Evolutionary conservation across 2,888 invertebrate genomes (phyloP).

Genomic region (Campaea margaritaria): DNA sequence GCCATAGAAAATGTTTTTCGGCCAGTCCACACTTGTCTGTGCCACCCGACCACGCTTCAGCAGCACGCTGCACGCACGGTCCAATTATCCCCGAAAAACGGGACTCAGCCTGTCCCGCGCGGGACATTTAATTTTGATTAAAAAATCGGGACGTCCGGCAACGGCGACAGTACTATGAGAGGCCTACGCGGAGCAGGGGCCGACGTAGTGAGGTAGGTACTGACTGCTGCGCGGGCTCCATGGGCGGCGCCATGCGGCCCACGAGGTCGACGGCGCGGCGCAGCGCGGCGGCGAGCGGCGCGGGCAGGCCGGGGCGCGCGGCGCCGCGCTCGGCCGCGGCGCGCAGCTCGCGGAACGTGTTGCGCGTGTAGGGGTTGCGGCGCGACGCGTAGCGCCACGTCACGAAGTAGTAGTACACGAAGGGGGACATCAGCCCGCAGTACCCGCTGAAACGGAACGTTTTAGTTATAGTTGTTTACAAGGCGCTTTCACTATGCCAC

Average conservation of each 20-base stretch:
- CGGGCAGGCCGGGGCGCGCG: constrained; percentile 88
- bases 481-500: too few species aligned
- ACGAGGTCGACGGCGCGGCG: constrained; percentile 88
- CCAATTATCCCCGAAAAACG: too few species aligned
- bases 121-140: too few species aligned
- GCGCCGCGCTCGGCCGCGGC: constrained; percentile 89
- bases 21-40: too few species aligned
- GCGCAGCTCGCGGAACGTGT: constrained; percentile 95
- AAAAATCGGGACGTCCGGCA: too few species aligned
- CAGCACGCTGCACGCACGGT: too few species aligned
- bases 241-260: constrained; percentile 91
- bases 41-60: too few species aligned
- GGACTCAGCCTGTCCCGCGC: too few species aligned
- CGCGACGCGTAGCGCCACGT: constrained; percentile 95
- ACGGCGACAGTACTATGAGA: too few species aligned
- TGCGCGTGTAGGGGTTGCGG: constrained; percentile 98
- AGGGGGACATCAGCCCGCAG: constrained; percentile 95
- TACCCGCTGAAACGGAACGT: constrained; percentile 88
- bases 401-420: constrained; percentile 98
- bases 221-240: constrained; percentile 61
- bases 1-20: too few species aligned
- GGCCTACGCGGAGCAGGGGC: too few species aligned
- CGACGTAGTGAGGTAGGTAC: constrained; percentile 23
- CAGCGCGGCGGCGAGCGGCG: constrained; percentile 85
- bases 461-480: too few species aligned